phyloP scores from a whole-genome alignment of 2,113 vertebrate genomes.

The Pollimyrus isidori region DNA sequence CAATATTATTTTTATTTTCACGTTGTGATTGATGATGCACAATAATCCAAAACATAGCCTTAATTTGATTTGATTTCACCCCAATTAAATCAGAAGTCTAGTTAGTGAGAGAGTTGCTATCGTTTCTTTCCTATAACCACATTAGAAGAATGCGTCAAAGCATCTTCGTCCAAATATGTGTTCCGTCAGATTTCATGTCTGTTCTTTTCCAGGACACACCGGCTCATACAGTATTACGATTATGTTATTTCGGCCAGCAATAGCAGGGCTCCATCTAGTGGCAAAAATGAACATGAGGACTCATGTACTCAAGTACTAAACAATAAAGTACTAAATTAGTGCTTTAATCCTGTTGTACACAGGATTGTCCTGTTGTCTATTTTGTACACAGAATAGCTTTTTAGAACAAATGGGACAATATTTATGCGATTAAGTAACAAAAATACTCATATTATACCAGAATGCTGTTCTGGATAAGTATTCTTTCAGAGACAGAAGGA shows the following conservation, averaged over 20 bases:
- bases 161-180: neutral
- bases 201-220: neutral
- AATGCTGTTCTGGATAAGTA: neutral
- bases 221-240: neutral
- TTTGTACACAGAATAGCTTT: neutral
- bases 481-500: neutral
- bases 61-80: neutral
- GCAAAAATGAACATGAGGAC: neutral
- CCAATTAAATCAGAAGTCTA: neutral
- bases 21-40: neutral
- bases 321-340: neutral
- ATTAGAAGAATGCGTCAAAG: neutral
- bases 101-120: neutral
- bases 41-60: neutral
- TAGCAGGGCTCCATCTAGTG: neutral
- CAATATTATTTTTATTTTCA: neutral
- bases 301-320: no score
- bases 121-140: neutral
- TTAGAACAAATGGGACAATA: neutral
- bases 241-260: neutral
- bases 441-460: neutral
- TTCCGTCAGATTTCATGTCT: neutral
- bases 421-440: neutral
- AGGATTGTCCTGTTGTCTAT: neutral
- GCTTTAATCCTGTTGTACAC: neutral